These are phyloP conservation scores for Hirudo medicinalis DNA, from an alignment of 1,140 invertebrate species.

Conservation along the genomic window DNA sequence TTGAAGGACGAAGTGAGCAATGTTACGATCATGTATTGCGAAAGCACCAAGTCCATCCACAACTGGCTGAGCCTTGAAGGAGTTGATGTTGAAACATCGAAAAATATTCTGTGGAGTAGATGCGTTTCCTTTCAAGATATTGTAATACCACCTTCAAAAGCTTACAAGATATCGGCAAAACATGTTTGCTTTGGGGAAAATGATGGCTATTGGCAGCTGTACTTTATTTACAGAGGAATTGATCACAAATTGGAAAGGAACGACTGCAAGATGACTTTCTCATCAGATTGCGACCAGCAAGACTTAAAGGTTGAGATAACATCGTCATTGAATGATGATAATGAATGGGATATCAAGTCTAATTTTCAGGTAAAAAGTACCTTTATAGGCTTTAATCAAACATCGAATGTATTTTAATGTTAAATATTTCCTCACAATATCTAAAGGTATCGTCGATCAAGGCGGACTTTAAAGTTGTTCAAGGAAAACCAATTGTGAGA, in stretches of 20 bases:
- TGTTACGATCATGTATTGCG: neutral
- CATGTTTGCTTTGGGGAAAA: constrained; percentile 5
- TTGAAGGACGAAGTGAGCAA: neutral
- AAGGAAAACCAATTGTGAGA: too few species aligned
- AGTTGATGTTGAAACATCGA: neutral
- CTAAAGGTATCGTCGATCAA: too few species aligned
- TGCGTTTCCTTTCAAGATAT: neutral
- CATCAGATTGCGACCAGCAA: neutral
- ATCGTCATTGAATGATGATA: too few species aligned
- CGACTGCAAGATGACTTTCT: neutral
- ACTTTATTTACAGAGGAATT: neutral
- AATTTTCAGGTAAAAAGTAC: too few species aligned
- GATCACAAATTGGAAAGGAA: neutral
- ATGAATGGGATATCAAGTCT: too few species aligned
- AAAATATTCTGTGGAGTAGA: constrained; percentile 6
- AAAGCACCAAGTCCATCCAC: neutral
- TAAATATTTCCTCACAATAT: too few species aligned
- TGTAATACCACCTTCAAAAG: too few species aligned
- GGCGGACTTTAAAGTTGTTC: too few species aligned
- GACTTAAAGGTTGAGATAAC: neutral
- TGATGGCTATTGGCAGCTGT: constrained; percentile 2
- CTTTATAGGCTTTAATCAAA: too few species aligned
- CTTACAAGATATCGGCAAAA: neutral
- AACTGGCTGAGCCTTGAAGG: neutral
- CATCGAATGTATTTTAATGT: too few species aligned